A percentile compares a stretch with the other conserved stretches of the same genome.
These are phyloP conservation scores for Acyrthosiphon pisum DNA, from an alignment of 1,140 invertebrate genomes.

Conservation along the genomic window DNA sequence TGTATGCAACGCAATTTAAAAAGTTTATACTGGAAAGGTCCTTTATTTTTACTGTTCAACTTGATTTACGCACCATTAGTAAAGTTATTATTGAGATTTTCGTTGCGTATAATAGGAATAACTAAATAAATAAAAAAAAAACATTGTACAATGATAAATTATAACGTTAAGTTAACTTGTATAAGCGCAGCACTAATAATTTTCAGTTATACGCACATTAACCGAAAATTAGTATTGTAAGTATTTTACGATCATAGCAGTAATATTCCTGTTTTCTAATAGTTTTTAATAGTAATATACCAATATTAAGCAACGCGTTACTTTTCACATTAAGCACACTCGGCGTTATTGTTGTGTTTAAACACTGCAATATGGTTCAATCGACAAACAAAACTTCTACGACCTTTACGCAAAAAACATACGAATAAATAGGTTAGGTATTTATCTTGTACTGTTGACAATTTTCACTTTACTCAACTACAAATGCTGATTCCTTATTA, in stretches of 20 bases:
- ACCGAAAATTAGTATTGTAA: not conserved
- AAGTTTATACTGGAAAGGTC: not conserved
- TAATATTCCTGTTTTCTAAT: not conserved
- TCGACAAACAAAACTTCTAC: not conserved
- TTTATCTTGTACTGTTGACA: not conserved
- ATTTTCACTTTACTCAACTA: not conserved
- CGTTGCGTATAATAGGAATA: not conserved
- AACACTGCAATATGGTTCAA: slow-evolving; percentile 5
- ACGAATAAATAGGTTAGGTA: not conserved
- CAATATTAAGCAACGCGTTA: not conserved
- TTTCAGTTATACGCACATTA: not conserved
- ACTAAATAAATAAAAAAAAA: not conserved
- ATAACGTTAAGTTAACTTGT: not conserved
- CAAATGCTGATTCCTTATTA: not conserved
- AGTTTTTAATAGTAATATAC: not conserved
- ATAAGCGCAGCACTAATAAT: not conserved
- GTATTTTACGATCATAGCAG: not conserved
- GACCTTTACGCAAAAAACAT: not conserved
- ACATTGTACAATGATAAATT: not conserved
- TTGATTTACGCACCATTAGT: not conserved
- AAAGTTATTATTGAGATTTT: not conserved
- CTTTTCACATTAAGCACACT: slow-evolving; percentile 21
- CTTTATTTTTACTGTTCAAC: not conserved
- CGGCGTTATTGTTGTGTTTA: not conserved
- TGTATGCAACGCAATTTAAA: not conserved